Evolutionary conservation across 2,888 invertebrate genomes (phyloP).

Genomic region (Melanchra persicariae): DNA sequence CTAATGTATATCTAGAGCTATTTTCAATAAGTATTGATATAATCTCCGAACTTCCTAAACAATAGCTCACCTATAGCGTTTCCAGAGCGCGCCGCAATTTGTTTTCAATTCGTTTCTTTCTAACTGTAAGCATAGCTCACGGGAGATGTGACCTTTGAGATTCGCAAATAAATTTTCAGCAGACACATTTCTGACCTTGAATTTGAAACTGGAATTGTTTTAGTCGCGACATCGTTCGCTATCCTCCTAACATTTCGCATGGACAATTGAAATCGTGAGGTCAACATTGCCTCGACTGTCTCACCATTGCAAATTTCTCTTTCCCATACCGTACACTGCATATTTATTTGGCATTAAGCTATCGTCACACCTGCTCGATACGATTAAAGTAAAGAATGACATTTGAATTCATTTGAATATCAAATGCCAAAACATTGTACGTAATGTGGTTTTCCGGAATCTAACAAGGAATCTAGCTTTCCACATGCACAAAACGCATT

Average conservation of each 20-base stretch:
- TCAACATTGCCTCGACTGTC: constrained; percentile 87
- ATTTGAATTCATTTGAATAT: constrained; percentile 63
- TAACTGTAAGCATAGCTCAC: constrained; percentile 59
- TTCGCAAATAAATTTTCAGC: constrained; percentile 77
- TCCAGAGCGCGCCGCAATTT: constrained; percentile 51
- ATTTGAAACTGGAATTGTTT: constrained; percentile 87
- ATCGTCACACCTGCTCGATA: constrained; percentile 75
- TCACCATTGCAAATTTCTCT: constrained; percentile 88
- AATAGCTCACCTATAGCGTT: constrained; percentile 52
- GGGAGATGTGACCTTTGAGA: constrained; percentile 66
- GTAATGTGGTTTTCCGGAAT: constrained; percentile 45
- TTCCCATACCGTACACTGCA: constrained; percentile 86
- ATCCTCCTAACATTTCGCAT: constrained; percentile 88
- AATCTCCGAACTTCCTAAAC: constrained; percentile 47
- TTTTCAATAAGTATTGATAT: constrained; percentile 53
- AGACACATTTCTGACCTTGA: constrained; percentile 87
- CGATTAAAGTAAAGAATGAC: constrained; percentile 71
- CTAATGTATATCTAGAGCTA: constrained; percentile 36
- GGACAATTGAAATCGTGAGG: constrained; percentile 91
- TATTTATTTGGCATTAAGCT: constrained; percentile 82
- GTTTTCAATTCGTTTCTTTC: constrained; percentile 59
- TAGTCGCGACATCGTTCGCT: constrained; percentile 88
- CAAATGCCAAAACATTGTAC: constrained; percentile 53
- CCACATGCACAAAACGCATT: constrained; percentile 36
- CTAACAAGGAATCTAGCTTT: constrained; percentile 26